phyloP scores from a whole-genome alignment of 2,888 invertebrate species.

The Protonemura montana region DNA sequence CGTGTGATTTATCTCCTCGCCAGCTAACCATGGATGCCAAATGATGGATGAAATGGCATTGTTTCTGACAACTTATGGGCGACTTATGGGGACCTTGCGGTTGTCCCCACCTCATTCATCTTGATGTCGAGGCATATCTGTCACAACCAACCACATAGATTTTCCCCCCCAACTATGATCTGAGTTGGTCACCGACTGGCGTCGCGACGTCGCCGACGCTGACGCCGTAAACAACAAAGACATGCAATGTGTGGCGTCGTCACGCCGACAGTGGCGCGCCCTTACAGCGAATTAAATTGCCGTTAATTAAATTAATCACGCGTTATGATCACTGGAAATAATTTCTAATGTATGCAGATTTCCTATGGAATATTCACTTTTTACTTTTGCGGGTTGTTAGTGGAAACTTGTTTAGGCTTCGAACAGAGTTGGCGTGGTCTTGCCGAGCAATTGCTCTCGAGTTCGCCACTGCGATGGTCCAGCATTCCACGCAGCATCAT shows the following conservation, averaged over 20 bases:
- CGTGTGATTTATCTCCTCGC: neutral
- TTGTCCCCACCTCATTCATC: constrained; percentile 39
- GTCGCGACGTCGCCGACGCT: neutral
- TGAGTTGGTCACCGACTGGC: constrained; percentile 8
- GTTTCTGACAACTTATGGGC: constrained; percentile 37
- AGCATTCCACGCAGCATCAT: too few relatives aligned
- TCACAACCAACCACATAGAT: constrained; percentile 28
- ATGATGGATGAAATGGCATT: constrained; percentile 36
- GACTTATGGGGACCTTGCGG: constrained; percentile 36
- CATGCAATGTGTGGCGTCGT: neutral
- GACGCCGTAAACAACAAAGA: neutral
- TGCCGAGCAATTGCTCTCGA: too few relatives aligned
- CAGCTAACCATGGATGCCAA: neutral
- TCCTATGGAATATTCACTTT: neutral
- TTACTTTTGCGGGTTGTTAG: too few relatives aligned
- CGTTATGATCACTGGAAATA: neutral
- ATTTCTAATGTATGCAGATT: neutral
- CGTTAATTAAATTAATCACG: neutral
- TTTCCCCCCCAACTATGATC: constrained; percentile 25
- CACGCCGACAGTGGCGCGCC: neutral
- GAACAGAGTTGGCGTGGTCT: too few relatives aligned
- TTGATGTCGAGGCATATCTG: constrained; percentile 32
- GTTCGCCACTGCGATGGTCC: too few relatives aligned
- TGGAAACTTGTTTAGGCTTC: neutral
- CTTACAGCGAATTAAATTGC: neutral